Evolutionary conservation across 2,113 vertebrate genomes (phyloP).

Genomic region (Uria lomvia): DNA sequence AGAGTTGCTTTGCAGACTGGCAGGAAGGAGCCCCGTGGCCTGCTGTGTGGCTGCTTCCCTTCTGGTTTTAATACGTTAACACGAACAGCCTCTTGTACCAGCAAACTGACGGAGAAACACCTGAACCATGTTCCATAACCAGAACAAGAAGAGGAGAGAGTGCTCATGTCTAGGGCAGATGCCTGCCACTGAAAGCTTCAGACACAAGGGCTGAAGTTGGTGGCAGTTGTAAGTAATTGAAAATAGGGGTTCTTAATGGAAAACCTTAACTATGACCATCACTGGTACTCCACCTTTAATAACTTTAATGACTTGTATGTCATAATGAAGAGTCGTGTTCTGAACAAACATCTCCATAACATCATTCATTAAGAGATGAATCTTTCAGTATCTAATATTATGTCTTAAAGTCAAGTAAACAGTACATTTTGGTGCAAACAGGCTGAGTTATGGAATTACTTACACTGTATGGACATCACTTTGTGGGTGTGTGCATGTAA

Average conservation of each 20-base stretch:
- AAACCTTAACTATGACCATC: conserved; percentile 5
- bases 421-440: conserved; percentile 25
- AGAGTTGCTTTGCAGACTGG: neutral
- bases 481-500: conserved; percentile 7
- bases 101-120: neutral
- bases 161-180: neutral
- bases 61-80: neutral
- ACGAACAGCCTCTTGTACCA: neutral
- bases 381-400: neutral
- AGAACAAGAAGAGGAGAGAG: neutral
- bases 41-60: neutral
- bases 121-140: neutral
- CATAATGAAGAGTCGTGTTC: neutral
- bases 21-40: neutral
- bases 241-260: conserved; percentile 12
- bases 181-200: neutral
- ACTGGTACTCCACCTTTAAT: conserved; percentile 32
- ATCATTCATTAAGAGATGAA: neutral
- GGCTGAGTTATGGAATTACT: conserved; percentile 55
- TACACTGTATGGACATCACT: neutral
- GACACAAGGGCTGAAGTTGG: neutral
- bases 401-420: conserved; percentile 43
- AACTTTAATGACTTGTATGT: neutral
- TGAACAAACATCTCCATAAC: conserved; percentile 61
- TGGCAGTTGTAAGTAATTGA: neutral